Base-by-base conservation (phyloP, 2,797 vertebrate genomes). In the Carapus acus region DNA sequence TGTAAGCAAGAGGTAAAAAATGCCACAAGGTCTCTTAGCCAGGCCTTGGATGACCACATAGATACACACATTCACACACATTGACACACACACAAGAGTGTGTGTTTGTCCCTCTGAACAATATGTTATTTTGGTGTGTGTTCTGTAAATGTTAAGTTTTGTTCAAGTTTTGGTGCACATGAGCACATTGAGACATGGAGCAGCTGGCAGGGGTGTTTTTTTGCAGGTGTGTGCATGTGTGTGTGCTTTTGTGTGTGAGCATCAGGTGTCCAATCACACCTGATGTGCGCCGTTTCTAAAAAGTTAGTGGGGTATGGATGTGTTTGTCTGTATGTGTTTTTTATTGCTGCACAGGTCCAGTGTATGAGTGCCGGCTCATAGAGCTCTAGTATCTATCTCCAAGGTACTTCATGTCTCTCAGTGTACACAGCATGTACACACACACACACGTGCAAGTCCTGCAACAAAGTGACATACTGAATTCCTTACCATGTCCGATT, bases 401-500 rank as follows among this genome's bases (percentile, higher is more conserved):
- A 7, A 22, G 38, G 45, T 20, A 48, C 63, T 60, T 69, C 12
- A 69, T 27, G 20, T 37, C 31, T 42, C 51, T 54, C 8, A 49
- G 7, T 17, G 17, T 43, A 49, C 33, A 33, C 44, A 33, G n/a
- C 44, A 54, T 17, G 57, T 47, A 60, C 49, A 60, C 42, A 54
- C 1, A 43, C 18, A 54, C 33, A 19, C 59, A 52, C 15, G 36
- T 17, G 53, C 48, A 53, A 39, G 31, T 38, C 4, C 24, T 5
- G 5, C 4, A 4, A 27, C 24, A 27, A 4, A 27, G 5, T 5
- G n/a, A n/a, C n/a, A n/a, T n/a, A n/a, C n/a, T n/a, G n/a, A n/a
- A 18, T 12, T 21, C 54, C 87, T 88, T 83, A 94, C 92, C 90
- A 93, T 90, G 68, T 90, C 69, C 7, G 81, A 57, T 61, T 79